Base-by-base conservation (phyloP, 1,140 invertebrate genomes). In the Drosophila micromelanica region DNA sequence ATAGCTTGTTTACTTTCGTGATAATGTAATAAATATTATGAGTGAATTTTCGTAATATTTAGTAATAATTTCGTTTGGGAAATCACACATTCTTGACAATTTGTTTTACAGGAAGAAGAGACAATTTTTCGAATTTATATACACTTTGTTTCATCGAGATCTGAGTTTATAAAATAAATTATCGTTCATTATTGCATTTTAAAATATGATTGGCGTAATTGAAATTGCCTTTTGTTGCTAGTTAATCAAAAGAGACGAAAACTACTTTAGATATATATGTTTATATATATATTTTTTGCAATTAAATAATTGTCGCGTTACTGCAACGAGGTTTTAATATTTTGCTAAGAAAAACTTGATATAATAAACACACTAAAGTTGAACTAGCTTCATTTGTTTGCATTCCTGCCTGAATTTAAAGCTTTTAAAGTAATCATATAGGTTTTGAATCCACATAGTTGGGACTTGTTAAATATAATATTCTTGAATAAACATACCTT, bases 381-480 rank as follows among this genome's bases (percentile, higher is more conserved):
- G 57, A 85, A 84, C 80, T 84, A 80, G 80, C 54, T 78, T 74
- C 49, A 62, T 64, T 15, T 70, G 56, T 20, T 59, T 56, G 74
- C 69, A 74, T 62, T 68, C 46, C 43, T 76, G 76, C 71, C 54
- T 35, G 38, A 54, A 76, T 69, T 87, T 87, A 89, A 87, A 87
- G 84, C 84, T 82, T 78, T 87, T 82, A 73, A 89, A 89, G 84
- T 86, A 86, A 81, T 86, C 56, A 85, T 85, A 81, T 78, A 57
- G 55, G 38, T 73, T 61, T 78, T 65, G 38, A 42, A 35, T 73
- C 52, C 40, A 43, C 52, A 46, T 15, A 38, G n/a, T 17, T 67
- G 80, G 74, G 75, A 82, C 75, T 79, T 56, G 54, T 62, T 51
- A 70, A 63, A 55, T 57, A 63, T 55, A 35, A 32, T 45, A 40